These are phyloP conservation scores for Venusia cambrica DNA, from an alignment of 2,888 invertebrate species.

Conservation along the genomic window DNA sequence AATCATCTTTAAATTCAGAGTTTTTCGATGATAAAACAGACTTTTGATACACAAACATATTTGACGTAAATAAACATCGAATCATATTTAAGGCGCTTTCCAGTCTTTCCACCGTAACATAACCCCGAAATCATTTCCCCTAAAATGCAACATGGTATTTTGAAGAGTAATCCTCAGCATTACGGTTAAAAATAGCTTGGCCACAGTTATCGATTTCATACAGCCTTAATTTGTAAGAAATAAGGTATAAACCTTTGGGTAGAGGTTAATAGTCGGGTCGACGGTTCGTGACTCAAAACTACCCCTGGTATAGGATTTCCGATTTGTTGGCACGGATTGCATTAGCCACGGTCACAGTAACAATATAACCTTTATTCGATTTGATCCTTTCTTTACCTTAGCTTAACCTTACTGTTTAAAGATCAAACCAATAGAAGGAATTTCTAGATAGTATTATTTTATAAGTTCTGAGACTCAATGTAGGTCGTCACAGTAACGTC, in stretches of 20 bases:
- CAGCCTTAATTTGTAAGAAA: constrained; percentile 20
- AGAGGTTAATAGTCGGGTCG: constrained; percentile 53
- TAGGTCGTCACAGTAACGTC: constrained; percentile 30
- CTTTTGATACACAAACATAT: too few relatives aligned
- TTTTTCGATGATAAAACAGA: too few relatives aligned
- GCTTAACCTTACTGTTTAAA: too few relatives aligned
- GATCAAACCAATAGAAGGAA: constrained; percentile 16
- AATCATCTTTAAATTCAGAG: too few relatives aligned
- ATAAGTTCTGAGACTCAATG: constrained; percentile 26
- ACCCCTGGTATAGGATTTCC: constrained; percentile 40
- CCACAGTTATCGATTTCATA: constrained; percentile 13
- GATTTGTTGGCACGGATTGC: constrained; percentile 14
- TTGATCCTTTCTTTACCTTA: background rate
- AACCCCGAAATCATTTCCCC: constrained; percentile 26
- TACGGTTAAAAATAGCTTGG: constrained; percentile 16
- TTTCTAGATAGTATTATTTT: constrained; percentile 29
- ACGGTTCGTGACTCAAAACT: constrained; percentile 62
- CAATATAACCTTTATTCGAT: background rate
- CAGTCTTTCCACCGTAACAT: constrained; percentile 24
- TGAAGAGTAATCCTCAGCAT: constrained; percentile 7
- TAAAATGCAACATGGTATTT: constrained; percentile 3
- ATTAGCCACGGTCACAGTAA: background rate
- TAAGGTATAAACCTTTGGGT: constrained; percentile 26
- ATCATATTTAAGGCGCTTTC: constrained; percentile 15
- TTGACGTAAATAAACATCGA: too few relatives aligned